Evolutionary conservation across 2,797 vertebrate genomes (phyloP), one percentile per base, ranked within the genome.

Genomic region (Pempheris klunzingeri): DNA sequence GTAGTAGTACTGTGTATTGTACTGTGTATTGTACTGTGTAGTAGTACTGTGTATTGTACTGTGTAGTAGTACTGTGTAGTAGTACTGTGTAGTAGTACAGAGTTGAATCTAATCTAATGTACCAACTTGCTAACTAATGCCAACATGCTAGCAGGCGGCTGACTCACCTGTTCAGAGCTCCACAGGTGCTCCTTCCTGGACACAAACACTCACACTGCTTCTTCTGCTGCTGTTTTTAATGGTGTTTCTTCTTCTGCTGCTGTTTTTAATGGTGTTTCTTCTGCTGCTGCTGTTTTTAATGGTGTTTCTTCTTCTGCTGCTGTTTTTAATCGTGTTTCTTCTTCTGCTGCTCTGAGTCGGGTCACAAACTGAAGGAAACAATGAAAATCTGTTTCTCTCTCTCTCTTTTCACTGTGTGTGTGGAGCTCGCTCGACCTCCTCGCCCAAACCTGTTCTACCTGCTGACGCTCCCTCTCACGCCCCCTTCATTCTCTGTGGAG

Each of bases 401-500:
- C 71, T 77, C 66, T 75, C 71, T 73, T 24, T 58, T 69, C 39
- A 24, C 38, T 54, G 28, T 61, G 53, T 59, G n/a, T 30, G 38
- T 80, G 36, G 50, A 58, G 26, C 82, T 85, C 49, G 0, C 52
- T 81, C 9, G 6, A 12, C 72, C 8, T 46, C 87, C 90, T 87
- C 85, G 30, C 87, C 85, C 83, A 75, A 85, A 92, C 90, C 85
- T 73, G 90, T 90, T 80, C 28, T 43, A 83, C 90, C 67, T 64
- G 88, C 62, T 4, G 38, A 15, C 86, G 47, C 85, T 57, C 85
- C 69, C 72, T 62, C 64, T 20, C 36, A 59, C 74, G 15, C 36
- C 34, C 55, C 53, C 28, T 66, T 61, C 50, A 71, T 57, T 65
- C 44, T 67, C 18, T 54, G 4, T 34, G 30, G n/a, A 69, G 59